These are phyloP conservation scores for Eupithecia dodoneata DNA, from an alignment of 2,888 invertebrate species.

Conservation along the genomic window DNA sequence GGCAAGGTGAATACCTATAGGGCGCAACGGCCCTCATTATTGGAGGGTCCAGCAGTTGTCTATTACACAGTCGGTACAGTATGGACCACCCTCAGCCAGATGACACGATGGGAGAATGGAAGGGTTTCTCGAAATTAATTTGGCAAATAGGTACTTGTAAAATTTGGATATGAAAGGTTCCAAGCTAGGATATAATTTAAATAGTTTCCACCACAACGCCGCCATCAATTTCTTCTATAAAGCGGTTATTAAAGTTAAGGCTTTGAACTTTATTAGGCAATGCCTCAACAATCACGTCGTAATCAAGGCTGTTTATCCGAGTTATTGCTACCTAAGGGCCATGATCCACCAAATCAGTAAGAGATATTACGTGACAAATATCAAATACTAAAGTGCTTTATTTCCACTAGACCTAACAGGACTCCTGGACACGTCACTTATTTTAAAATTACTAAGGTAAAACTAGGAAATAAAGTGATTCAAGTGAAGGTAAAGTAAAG, in stretches of 20 bases:
- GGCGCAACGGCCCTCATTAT: no score
- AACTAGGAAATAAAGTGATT: no score
- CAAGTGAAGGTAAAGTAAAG: no score
- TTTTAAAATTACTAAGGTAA: no score
- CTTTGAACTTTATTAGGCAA: constrained; percentile 37
- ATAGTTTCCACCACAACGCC: constrained; percentile 3
- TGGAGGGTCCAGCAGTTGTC: no score
- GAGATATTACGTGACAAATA: no score
- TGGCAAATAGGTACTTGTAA: neutral
- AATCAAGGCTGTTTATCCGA: constrained; percentile 39
- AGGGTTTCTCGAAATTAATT: neutral
- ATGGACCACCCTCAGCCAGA: neutral
- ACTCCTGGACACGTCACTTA: no score
- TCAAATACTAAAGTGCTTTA: no score
- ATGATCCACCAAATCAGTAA: neutral
- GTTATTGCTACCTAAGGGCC: constrained; percentile 30
- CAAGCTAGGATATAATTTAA: neutral
- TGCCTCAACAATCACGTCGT: constrained; percentile 35
- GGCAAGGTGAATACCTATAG: no score
- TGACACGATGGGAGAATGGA: neutral
- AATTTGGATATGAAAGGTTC: neutral
- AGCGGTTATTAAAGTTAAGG: constrained; percentile 37
- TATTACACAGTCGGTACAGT: no score
- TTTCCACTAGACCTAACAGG: no score
- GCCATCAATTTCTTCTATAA: constrained; percentile 25